Percentiles rank a stretch among this genome's conserved stretches.
phyloP scores from a whole-genome alignment of 2,113 vertebrate species.

The Perca schrenkii region DNA sequence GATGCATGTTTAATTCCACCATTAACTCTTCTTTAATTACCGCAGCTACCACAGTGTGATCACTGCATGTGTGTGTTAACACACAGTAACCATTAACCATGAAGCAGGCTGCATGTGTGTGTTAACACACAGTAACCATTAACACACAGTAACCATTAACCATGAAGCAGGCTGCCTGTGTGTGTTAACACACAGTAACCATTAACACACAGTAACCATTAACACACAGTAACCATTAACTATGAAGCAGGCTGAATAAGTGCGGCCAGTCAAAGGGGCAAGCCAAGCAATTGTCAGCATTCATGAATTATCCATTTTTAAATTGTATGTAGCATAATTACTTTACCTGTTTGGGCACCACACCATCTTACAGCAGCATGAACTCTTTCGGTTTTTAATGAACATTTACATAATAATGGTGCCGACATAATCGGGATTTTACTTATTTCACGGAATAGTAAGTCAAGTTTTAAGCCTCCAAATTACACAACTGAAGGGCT shows the following conservation, averaged over 20 bases:
- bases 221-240: conserved; percentile 47
- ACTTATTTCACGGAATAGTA: too few relatives aligned
- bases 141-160: conserved; percentile 47
- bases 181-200: too few relatives aligned
- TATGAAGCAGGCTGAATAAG: conserved; percentile 32
- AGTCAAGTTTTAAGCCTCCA: background rate
- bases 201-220: too few relatives aligned
- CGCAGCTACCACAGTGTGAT: conserved; percentile 46
- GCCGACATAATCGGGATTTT: too few relatives aligned
- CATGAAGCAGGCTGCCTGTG: conserved; percentile 23
- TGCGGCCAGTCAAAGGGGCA: conserved; percentile 7
- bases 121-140: too few relatives aligned
- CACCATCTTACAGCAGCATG: background rate
- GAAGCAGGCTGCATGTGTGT: conserved; percentile 20
- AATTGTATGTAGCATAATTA: background rate
- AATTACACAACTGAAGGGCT: background rate
- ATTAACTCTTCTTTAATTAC: conserved; percentile 69
- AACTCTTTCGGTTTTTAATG: background rate
- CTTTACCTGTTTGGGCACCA: background rate
- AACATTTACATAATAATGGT: background rate
- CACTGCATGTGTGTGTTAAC: conserved; percentile 27
- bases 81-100: conserved; percentile 49
- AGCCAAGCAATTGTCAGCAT: conserved; percentile 2
- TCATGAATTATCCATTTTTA: background rate
- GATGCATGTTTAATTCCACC: conserved; percentile 71